Percentiles rank a stretch among this genome's conserved stretches.
These are phyloP conservation scores for Oceanodroma tethys DNA, from an alignment of 2,113 vertebrate genomes.

Conservation along the genomic window DNA sequence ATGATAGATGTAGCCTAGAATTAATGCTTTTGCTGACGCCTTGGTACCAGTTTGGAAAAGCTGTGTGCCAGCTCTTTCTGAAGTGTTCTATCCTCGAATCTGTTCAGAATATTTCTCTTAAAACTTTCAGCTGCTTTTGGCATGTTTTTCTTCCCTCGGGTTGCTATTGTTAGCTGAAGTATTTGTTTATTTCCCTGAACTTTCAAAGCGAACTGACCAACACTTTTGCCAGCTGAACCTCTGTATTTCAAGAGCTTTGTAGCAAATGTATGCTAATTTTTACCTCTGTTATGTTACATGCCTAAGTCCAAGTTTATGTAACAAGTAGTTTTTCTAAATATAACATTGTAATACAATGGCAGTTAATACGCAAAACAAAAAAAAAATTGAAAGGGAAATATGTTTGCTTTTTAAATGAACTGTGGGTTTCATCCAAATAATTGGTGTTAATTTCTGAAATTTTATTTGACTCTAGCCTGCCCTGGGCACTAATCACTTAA, in stretches of 20 bases:
- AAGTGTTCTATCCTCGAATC: background rate
- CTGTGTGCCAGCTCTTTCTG: background rate
- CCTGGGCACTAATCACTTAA: conserved; percentile 81
- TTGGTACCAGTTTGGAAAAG: background rate
- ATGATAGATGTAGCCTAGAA: background rate
- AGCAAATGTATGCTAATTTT: background rate
- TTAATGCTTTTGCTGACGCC: background rate
- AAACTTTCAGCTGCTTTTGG: background rate
- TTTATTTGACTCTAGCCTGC: conserved; percentile 64
- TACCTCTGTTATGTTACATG: background rate
- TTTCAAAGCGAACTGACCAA: background rate
- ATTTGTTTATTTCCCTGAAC: background rate
- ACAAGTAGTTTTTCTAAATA: background rate
- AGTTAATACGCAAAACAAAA: background rate
- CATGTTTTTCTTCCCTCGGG: background rate
- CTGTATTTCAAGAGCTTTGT: background rate
- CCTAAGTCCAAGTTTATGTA: background rate
- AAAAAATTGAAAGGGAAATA: background rate
- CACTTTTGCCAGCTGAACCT: background rate
- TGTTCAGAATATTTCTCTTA: background rate
- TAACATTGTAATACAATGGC: background rate
- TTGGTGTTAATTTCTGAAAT: conserved; percentile 13
- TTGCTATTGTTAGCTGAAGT: background rate
- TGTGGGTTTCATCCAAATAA: background rate
- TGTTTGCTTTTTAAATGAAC: background rate